Percentiles rank a stretch among this genome's conserved stretches.
Conservation (phyloP, 2,113 vertebrate species). For the Argyrosomus japonicus region DNA sequence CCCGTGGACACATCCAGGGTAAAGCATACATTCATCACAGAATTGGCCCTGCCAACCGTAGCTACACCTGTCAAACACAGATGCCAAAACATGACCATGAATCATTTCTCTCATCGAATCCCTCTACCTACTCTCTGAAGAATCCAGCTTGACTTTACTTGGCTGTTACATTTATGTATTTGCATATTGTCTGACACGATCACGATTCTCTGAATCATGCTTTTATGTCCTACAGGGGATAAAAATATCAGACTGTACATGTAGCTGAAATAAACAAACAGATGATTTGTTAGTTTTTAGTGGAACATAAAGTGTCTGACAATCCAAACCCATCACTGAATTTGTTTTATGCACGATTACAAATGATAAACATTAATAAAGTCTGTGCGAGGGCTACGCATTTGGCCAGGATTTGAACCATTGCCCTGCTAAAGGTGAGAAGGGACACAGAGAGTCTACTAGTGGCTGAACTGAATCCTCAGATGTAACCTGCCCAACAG, state of each 20-base stretch:
- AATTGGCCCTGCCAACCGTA: slow-evolving; percentile 96
- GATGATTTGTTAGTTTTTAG: too few relatives aligned
- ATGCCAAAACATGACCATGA: not conserved
- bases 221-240: not conserved
- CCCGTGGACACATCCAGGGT: slow-evolving; percentile 95
- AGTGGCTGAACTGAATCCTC: not conserved
- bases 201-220: too few relatives aligned
- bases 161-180: too few relatives aligned
- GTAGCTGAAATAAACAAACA: too few relatives aligned
- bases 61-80: slow-evolving; percentile 87
- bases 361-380: not conserved
- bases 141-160: too few relatives aligned
- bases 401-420: not conserved
- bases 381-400: not conserved
- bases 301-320: too few relatives aligned
- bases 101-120: not conserved
- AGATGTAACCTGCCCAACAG: not conserved
- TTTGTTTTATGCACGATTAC: not conserved
- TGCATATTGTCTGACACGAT: too few relatives aligned
- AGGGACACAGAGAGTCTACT: not conserved
- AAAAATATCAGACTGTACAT: not conserved
- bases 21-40: slow-evolving; percentile 93
- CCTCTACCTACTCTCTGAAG: not conserved
- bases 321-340: not conserved
- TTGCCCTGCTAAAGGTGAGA: not conserved